Percentiles rank a stretch among this genome's conserved stretches.
phyloP scores from a whole-genome alignment of 2,113 vertebrate genomes.

The Oreotrochilus melanogaster region DNA sequence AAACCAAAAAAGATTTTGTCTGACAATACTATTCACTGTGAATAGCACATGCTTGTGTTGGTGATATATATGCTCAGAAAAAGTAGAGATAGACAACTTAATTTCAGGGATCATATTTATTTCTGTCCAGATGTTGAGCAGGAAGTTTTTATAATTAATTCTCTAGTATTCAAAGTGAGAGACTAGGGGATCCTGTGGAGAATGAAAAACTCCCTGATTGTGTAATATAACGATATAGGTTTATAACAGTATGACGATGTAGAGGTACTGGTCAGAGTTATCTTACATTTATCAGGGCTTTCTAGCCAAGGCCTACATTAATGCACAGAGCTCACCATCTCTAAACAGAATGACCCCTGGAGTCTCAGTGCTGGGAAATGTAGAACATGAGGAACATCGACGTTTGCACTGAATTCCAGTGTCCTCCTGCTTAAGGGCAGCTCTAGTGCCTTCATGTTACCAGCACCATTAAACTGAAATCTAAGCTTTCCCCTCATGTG shows the following conservation, averaged over 20 bases:
- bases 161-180: neutral
- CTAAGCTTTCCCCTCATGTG: neutral
- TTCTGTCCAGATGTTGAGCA: neutral
- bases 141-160: neutral
- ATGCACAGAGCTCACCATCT: neutral
- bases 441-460: neutral
- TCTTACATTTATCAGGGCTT: neutral
- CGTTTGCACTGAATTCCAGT: fast-evolving
- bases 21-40: neutral
- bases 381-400: neutral
- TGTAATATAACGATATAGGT: neutral
- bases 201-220: neutral
- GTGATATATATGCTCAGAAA: neutral
- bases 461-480: neutral
- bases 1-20: neutral
- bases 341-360: neutral
- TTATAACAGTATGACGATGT: neutral
- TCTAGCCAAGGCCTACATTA: neutral
- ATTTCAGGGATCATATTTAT: neutral
- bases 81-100: neutral
- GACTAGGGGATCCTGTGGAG: neutral
- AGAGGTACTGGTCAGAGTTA: neutral
- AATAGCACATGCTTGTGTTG: neutral
- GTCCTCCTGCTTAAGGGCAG: neutral
- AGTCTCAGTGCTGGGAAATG: neutral